These are phyloP conservation scores for Grantiella picta DNA, from an alignment of 2,113 vertebrate genomes.

Conservation along the genomic window DNA sequence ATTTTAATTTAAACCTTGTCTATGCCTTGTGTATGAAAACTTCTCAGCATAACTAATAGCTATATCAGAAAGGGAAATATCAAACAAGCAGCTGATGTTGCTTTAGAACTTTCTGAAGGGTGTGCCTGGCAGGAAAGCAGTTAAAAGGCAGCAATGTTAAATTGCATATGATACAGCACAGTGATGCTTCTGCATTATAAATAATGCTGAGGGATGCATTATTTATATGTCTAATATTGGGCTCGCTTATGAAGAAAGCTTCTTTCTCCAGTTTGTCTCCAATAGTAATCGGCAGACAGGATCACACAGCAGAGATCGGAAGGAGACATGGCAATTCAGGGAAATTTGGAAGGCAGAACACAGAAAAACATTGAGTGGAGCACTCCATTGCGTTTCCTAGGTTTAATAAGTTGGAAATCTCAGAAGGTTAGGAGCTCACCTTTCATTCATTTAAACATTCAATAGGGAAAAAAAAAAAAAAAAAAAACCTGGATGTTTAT, in stretches of 20 bases:
- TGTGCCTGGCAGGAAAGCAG: conserved; percentile 49
- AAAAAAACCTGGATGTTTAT: not conserved
- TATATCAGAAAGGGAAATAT: not conserved
- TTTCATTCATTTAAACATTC: conserved; percentile 48
- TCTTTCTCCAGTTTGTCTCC: conserved; percentile 29
- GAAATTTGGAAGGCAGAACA: not conserved
- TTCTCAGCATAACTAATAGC: not conserved
- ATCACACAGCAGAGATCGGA: not conserved
- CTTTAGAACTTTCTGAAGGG: not conserved
- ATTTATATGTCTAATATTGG: conserved; percentile 80
- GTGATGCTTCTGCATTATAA: conserved; percentile 76
- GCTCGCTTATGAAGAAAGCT: conserved; percentile 71
- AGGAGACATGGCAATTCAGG: not conserved
- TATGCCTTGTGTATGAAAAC: not conserved
- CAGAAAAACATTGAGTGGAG: not conserved
- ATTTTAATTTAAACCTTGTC: not conserved
- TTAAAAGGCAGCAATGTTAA: conserved; percentile 61
- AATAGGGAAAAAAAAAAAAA: not conserved
- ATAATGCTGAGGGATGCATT: conserved; percentile 77
- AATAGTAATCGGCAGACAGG: not conserved
- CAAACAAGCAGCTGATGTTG: not conserved
- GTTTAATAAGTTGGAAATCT: not conserved
- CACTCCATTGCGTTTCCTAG: not conserved
- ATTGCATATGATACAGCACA: conserved; percentile 68
- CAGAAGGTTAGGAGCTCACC: not conserved